phyloP scores from a whole-genome alignment of 2,113 vertebrate species.

The Hucho hucho region DNA sequence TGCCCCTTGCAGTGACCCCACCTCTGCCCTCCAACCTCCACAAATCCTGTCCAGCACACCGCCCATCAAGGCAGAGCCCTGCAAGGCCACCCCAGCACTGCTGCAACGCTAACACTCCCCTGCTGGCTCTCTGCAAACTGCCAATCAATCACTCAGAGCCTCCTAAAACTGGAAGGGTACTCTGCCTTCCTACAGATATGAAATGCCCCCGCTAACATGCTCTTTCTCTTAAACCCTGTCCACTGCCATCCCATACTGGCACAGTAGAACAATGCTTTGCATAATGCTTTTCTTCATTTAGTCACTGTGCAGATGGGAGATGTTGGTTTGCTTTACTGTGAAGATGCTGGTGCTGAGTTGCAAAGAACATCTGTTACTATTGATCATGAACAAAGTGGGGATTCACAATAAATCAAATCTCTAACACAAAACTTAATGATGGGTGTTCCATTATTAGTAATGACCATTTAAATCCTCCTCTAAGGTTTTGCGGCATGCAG shows the following conservation, averaged over 20 bases:
- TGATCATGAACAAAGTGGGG: too few relatives aligned
- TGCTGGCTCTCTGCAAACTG: constrained; percentile 18
- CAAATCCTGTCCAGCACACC: constrained; percentile 63
- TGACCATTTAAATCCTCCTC: too few relatives aligned
- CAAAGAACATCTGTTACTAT: too few relatives aligned
- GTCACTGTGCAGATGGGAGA: too few relatives aligned
- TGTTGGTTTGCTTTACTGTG: too few relatives aligned
- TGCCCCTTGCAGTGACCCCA: constrained; percentile 66
- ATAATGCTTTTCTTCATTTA: too few relatives aligned
- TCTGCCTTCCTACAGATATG: constrained; percentile 16
- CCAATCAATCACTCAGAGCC: constrained; percentile 24
- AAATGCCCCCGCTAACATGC: neutral
- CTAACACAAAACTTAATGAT: too few relatives aligned
- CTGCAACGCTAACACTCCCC: constrained; percentile 8
- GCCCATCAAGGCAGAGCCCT: constrained; percentile 46
- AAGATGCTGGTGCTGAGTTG: too few relatives aligned
- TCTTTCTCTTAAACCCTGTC: neutral
- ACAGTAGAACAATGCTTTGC: neutral
- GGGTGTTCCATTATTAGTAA: too few relatives aligned
- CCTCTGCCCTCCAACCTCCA: constrained; percentile 73
- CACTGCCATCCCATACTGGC: neutral
- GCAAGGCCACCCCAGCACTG: constrained; percentile 42
- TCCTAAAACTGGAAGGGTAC: constrained; percentile 7
- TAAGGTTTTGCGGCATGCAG: too few relatives aligned
- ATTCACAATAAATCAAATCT: too few relatives aligned